Evolutionary conservation across 2,888 invertebrate genomes (phyloP).

Genomic region (Romanomermis culicivorax): DNA sequence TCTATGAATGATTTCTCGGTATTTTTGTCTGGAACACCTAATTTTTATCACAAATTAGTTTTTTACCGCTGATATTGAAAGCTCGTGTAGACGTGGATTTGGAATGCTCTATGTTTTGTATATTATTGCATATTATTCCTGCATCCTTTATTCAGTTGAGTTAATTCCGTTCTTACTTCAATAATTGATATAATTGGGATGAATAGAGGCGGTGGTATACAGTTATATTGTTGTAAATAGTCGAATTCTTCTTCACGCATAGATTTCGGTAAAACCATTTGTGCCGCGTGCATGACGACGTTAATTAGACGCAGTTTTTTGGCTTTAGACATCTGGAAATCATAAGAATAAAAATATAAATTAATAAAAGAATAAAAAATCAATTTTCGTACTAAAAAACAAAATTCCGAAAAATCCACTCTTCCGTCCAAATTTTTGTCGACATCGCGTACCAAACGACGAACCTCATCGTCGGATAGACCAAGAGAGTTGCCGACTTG

Average conservation of each 20-base stretch:
- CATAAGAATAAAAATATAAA: not conserved
- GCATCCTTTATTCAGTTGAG: too few relatives aligned
- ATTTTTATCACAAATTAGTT: too few relatives aligned
- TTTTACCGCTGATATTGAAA: too few relatives aligned
- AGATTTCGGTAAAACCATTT: slow-evolving; percentile 18
- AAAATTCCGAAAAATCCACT: slow-evolving; percentile 32
- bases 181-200: slow-evolving; percentile 70
- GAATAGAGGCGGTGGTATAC: slow-evolving; percentile 68
- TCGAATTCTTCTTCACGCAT: slow-evolving; percentile 18
- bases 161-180: too few relatives aligned
- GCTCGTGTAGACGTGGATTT: too few relatives aligned
- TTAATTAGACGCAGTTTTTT: slow-evolving; percentile 18
- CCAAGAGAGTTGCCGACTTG: slow-evolving; percentile 24
- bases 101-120: too few relatives aligned
- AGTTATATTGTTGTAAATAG: slow-evolving; percentile 51
- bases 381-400: slow-evolving; percentile 25
- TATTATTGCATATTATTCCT: too few relatives aligned
- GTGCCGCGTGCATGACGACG: slow-evolving; percentile 21
- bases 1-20: too few relatives aligned
- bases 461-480: slow-evolving; percentile 21
- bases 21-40: too few relatives aligned
- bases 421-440: slow-evolving; percentile 28
- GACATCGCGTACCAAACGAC: slow-evolving; percentile 24
- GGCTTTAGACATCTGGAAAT: slow-evolving; percentile 21
- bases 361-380: not conserved